Conservation (phyloP, 1,140 invertebrate species). For the Drosophila trapezifrons region DNA sequence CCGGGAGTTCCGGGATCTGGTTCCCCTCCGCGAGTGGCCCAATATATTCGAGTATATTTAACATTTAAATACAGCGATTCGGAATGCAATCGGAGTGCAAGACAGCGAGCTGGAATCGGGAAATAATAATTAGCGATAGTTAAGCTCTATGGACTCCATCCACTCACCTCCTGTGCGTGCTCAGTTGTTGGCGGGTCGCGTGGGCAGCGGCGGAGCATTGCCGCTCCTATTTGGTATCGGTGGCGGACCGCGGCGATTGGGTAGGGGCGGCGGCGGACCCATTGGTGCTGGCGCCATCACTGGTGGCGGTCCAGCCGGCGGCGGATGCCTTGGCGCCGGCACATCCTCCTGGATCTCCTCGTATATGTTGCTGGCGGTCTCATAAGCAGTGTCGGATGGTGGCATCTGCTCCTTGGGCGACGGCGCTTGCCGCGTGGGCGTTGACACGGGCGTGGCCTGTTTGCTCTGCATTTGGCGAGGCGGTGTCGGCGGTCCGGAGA, state of each 20-base stretch:
- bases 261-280: conserved; percentile 87
- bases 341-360: conserved; percentile 80
- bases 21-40: conserved; percentile 22
- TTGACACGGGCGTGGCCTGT: conserved; percentile 68
- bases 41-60: conserved; percentile 64
- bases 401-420: conserved; percentile 26
- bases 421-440: conserved; percentile 66
- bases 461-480: conserved; percentile 75
- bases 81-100: conserved; percentile 75
- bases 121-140: no score
- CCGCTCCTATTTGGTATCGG: conserved; percentile 87
- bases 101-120: conserved; percentile 40
- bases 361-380: conserved; percentile 71
- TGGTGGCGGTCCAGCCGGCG: conserved; percentile 57
- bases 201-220: conserved; percentile 77
- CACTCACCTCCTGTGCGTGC: conserved; percentile 43
- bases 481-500: conserved; percentile 71
- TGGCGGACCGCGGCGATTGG: conserved; percentile 86
- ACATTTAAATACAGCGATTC: conserved; percentile 69
- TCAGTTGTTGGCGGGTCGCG: conserved; percentile 76
- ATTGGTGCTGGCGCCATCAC: conserved; percentile 63
- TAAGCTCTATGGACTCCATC: no score
- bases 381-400: conserved; percentile 52
- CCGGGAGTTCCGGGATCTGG: conserved; percentile 5
- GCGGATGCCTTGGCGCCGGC: conserved; percentile 71